phyloP scores from a whole-genome alignment of 2,797 vertebrate genomes.

The Hypotaenidia okinawae region DNA sequence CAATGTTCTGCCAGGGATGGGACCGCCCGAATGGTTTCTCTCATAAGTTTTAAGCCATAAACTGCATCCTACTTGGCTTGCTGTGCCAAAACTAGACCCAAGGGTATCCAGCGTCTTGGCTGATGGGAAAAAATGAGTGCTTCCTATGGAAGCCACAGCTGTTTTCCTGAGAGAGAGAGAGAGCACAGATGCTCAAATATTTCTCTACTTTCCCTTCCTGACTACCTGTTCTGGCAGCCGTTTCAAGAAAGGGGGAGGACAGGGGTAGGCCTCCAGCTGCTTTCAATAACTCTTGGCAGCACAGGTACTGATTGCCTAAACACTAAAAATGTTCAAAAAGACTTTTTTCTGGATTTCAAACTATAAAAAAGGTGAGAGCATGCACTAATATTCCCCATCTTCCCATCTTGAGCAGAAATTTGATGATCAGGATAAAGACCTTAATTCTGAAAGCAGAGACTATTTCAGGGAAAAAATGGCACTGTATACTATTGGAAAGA shows the following conservation, averaged over 20 bases:
- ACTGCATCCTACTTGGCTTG: conserved; percentile 87
- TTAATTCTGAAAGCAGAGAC: conserved; percentile 48
- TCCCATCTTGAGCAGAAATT: conserved; percentile 11
- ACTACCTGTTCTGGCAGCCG: conserved; percentile 87
- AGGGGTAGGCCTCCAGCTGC: conserved; percentile 76
- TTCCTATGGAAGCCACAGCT: conserved; percentile 90
- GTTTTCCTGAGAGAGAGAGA: conserved; percentile 82
- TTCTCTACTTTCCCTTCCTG: conserved; percentile 77
- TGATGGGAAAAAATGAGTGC: conserved; percentile 86
- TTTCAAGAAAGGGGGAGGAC: conserved; percentile 60
- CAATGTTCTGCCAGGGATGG: conserved; percentile 79
- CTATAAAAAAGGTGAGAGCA: conserved; percentile 48
- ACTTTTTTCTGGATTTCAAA: conserved; percentile 42
- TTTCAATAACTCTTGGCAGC: conserved; percentile 77
- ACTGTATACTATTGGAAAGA: not conserved
- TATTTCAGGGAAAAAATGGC: not conserved
- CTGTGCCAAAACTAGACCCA: conserved; percentile 84
- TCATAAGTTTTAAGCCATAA: conserved; percentile 88
- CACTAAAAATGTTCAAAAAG: conserved; percentile 39
- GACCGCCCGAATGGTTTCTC: conserved; percentile 78
- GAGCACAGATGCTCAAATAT: conserved; percentile 75
- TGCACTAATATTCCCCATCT: not conserved
- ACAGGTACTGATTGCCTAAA: conserved; percentile 64
- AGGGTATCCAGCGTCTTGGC: conserved; percentile 82
- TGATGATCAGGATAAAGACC: not conserved